Base-by-base conservation (phyloP, 1,140 invertebrate species). In the Temnothorax nylanderi region DNA sequence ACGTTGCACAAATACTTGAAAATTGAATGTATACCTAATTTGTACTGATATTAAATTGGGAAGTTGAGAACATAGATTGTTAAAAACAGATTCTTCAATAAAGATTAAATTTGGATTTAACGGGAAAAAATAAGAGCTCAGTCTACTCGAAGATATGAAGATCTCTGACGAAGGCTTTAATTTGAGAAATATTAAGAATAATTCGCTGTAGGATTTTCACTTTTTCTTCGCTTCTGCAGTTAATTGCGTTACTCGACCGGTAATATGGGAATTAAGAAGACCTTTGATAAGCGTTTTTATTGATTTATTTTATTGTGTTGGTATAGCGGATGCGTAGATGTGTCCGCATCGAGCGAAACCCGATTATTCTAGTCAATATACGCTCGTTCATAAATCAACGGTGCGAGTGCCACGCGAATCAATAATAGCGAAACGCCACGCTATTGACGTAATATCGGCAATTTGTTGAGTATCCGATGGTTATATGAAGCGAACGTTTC, bases 361-460 rank as follows among this genome's bases (percentile, higher is more conserved):
- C 51, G 54, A 81, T 81, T 81, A 81, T 71, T 81, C 65, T 71
- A 71, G 78, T 71, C 78, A 81, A 71, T 81, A 81, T 81, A 81
- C 13, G 10, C 49, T 71, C 77, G 47, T 81, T 81, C 64, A 81
- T 81, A 81, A 81, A 81, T 71, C 78, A 81, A 71, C 64, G n/a
- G 16, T 69, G 21, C 62, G 18, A 77, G 16, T 37, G 49, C 10
- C 7, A 8, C 34, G 41, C 78, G 75, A 81, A 81, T 81, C 78
- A 71, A 81, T 81, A 81, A 81, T 71, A 71, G 65, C 51, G 49
- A 71, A 71, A 71, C 21, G 37, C 78, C 58, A 44, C 47, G 11
- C 16, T 56, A 81, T 71, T 81, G 49, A 81, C 49, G 77, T 81
- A 69, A 69, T 81, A 81, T 69, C 49, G 13, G 47, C 34, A 71